Evolutionary conservation across 2,888 invertebrate species (phyloP).

Genomic region (Atrina japonica): DNA sequence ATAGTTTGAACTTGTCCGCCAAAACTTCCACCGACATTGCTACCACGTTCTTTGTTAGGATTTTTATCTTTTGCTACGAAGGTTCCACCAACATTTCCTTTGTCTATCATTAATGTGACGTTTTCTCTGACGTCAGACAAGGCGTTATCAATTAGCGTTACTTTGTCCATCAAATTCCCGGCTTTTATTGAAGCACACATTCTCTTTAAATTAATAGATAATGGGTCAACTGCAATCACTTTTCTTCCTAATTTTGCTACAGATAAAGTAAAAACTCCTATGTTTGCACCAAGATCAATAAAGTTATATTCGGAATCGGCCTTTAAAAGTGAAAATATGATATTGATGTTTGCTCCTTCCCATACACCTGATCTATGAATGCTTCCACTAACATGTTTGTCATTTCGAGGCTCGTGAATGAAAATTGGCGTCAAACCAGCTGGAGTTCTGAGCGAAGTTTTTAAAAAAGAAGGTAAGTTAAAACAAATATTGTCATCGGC

Average conservation of each 20-base stretch:
- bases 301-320: conserved; percentile 30
- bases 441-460: conserved; percentile 18
- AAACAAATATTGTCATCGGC: conserved; percentile 21
- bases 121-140: conserved; percentile 32
- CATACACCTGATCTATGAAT: conserved; percentile 23
- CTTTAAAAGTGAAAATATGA: conserved; percentile 18
- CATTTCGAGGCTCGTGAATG: conserved; percentile 31
- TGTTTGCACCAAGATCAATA: conserved; percentile 39
- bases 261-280: conserved; percentile 36
- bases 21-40: conserved; percentile 11
- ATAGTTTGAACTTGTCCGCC: conserved; percentile 22
- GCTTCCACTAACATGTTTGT: conserved; percentile 29
- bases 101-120: conserved; percentile 23
- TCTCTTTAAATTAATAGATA: conserved; percentile 31
- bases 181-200: conserved; percentile 29
- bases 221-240: conserved; percentile 33
- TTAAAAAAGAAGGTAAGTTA: conserved; percentile 12
- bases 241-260: conserved; percentile 36
- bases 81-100: conserved; percentile 37
- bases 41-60: conserved; percentile 20
- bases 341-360: conserved; percentile 24
- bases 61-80: conserved; percentile 36
- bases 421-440: conserved; percentile 31
- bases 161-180: conserved; percentile 14
- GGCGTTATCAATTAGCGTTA: conserved; percentile 29